Evolutionary conservation across 1,140 invertebrate genomes (phyloP).

Genomic region (Battus philenor): DNA sequence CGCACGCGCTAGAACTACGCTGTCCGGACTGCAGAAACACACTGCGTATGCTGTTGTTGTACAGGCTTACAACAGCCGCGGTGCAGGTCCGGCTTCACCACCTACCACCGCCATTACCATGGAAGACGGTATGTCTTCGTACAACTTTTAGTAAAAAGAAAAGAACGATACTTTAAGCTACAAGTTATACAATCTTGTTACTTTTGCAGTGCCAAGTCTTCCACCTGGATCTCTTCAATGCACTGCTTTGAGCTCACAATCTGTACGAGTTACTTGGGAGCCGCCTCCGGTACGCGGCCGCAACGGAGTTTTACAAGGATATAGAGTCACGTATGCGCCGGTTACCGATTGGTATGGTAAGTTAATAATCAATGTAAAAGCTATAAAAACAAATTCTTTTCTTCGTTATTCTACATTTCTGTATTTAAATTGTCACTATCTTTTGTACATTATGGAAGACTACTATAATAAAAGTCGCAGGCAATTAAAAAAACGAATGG

Average conservation of each 20-base stretch:
- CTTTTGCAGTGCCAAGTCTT: constrained; percentile 82
- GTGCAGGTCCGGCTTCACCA: constrained; percentile 90
- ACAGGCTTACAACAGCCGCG: constrained; percentile 94
- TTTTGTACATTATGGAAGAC: too few species aligned
- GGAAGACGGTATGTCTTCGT: constrained; percentile 86
- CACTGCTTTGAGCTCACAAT: constrained; percentile 86
- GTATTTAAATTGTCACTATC: too few species aligned
- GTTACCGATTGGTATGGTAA: constrained; percentile 83
- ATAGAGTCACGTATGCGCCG: constrained; percentile 88
- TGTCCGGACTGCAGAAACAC: constrained; percentile 87
- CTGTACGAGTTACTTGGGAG: constrained; percentile 91
- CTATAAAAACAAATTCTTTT: too few species aligned
- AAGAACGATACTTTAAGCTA: too few species aligned
- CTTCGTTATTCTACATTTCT: too few species aligned
- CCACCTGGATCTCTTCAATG: constrained; percentile 88
- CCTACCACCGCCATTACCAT: constrained; percentile 89
- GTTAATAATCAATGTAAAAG: too few species aligned
- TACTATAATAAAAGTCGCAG: too few species aligned
- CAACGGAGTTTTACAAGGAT: constrained; percentile 92
- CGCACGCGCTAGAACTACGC: constrained; percentile 67
- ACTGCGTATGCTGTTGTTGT: constrained; percentile 93
- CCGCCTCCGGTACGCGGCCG: constrained; percentile 86
- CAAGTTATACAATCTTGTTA: constrained; percentile 10
- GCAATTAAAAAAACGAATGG: too few species aligned
- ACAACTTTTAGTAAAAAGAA: too few species aligned